phyloP scores from a whole-genome alignment of 2,888 invertebrate species.

The Branchinecta sandiegonensis region DNA sequence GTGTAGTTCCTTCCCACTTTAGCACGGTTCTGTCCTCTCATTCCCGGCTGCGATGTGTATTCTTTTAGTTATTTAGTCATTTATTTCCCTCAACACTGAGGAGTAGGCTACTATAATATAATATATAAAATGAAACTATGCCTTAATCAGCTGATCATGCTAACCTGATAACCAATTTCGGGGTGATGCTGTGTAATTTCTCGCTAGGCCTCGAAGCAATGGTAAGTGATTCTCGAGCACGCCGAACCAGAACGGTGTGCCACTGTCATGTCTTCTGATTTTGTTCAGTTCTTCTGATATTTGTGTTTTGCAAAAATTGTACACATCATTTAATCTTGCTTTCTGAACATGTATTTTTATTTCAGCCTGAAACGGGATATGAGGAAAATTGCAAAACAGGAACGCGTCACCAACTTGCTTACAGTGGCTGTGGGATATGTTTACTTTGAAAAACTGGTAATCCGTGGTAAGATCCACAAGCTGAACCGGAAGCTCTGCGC shows the following conservation, averaged over 20 bases:
- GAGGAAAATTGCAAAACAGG: constrained; percentile 70
- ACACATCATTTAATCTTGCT: constrained; percentile 16
- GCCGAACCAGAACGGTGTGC: background rate
- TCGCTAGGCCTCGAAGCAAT: too few species aligned
- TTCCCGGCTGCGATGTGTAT: too few species aligned
- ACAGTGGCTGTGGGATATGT: constrained; percentile 93
- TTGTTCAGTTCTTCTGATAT: too few species aligned
- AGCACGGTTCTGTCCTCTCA: too few species aligned
- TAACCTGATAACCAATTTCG: too few species aligned
- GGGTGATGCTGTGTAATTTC: too few species aligned
- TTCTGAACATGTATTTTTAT: constrained; percentile 24
- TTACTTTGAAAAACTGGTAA: constrained; percentile 92
- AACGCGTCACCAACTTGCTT: constrained; percentile 63
- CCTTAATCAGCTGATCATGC: too few species aligned
- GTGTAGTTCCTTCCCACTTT: too few species aligned
- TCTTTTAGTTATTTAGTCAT: too few species aligned
- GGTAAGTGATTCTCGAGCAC: background rate
- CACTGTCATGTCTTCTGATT: background rate
- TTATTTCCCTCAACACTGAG: too few species aligned
- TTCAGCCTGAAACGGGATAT: constrained; percentile 85
- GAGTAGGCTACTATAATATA: too few species aligned
- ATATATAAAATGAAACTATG: too few species aligned
- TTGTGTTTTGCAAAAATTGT: background rate
- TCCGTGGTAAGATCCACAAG: constrained; percentile 82
- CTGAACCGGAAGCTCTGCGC: constrained; percentile 89